Conservation (phyloP, 2,113 vertebrate genomes). For the Amia ocellicauda region DNA sequence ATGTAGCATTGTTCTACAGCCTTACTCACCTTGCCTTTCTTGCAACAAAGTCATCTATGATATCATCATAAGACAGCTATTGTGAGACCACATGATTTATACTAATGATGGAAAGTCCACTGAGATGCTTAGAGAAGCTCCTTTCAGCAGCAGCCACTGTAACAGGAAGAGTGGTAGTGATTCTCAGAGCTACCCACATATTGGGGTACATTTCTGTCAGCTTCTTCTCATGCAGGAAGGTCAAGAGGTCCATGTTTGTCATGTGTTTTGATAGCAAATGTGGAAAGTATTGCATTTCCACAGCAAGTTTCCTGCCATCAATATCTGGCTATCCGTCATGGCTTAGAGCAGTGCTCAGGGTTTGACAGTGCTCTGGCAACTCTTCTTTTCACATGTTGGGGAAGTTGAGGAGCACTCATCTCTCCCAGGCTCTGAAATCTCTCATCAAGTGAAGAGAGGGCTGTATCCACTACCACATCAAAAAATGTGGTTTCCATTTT, state of each 20-base stretch:
- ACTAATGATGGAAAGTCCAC: too few relatives aligned
- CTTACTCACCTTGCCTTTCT: too few relatives aligned
- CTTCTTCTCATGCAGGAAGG: constrained; percentile 28
- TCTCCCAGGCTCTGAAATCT: constrained; percentile 11
- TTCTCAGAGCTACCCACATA: constrained; percentile 24
- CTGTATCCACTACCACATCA: constrained; percentile 14
- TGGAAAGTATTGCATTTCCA: constrained; percentile 17
- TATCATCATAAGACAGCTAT: too few relatives aligned
- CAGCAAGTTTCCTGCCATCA: constrained; percentile 8
- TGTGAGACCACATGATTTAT: too few relatives aligned
- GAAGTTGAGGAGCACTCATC: constrained; percentile 11
- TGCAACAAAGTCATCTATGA: too few relatives aligned
- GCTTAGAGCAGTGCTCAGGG: constrained; percentile 7
- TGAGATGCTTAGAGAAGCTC: too few relatives aligned
- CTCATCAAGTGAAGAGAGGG: constrained; percentile 2
- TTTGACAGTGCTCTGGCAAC: constrained; percentile 9
- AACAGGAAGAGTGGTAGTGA: constrained; percentile 24
- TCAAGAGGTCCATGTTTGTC: constrained; percentile 25
- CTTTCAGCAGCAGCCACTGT: constrained; percentile 19
- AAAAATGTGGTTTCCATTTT: constrained; percentile 18
- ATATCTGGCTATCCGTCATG: constrained; percentile 11
- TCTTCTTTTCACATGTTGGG: constrained; percentile 8
- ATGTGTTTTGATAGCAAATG: constrained; percentile 18
- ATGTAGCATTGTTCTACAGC: too few relatives aligned
- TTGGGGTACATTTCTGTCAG: constrained; percentile 28